phyloP scores from a whole-genome alignment of 2,113 vertebrate species.

The Cololabis saira region DNA sequence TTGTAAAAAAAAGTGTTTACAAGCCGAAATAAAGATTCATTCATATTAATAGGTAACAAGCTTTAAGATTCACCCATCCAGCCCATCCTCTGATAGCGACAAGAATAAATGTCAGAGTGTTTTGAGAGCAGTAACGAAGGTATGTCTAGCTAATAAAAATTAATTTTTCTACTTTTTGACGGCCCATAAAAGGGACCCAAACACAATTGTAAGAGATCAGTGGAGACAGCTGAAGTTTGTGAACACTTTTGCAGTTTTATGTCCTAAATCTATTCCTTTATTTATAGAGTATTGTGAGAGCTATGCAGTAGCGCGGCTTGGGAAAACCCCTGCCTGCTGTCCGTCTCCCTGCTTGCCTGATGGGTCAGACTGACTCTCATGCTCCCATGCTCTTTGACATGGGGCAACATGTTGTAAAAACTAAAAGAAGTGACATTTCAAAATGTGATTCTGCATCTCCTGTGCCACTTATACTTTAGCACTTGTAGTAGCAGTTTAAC shows the following conservation, averaged over 20 bases:
- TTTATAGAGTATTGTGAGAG: conserved; percentile 64
- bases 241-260: conserved; percentile 24
- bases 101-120: conserved; percentile 7
- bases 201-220: conserved; percentile 3
- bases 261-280: conserved; percentile 47
- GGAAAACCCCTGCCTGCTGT: conserved; percentile 72
- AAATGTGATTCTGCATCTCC: conserved; percentile 40
- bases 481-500: too few species aligned
- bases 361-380: conserved; percentile 69
- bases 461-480: conserved; percentile 6
- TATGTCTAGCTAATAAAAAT: background rate
- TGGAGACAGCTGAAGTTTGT: conserved; percentile 23
- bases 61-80: too few species aligned
- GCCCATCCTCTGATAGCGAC: background rate
- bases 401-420: conserved; percentile 49
- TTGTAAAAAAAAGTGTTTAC: too few species aligned
- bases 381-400: conserved; percentile 83
- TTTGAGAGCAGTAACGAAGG: background rate
- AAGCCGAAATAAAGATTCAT: too few species aligned
- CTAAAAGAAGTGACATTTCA: conserved; percentile 34
- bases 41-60: too few species aligned
- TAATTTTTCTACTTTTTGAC: background rate
- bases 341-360: conserved; percentile 48
- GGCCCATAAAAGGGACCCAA: conserved; percentile 18
- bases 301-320: conserved; percentile 43